Conservation (phyloP, 2,888 invertebrate species). For the Aspidapion aeneum region DNA sequence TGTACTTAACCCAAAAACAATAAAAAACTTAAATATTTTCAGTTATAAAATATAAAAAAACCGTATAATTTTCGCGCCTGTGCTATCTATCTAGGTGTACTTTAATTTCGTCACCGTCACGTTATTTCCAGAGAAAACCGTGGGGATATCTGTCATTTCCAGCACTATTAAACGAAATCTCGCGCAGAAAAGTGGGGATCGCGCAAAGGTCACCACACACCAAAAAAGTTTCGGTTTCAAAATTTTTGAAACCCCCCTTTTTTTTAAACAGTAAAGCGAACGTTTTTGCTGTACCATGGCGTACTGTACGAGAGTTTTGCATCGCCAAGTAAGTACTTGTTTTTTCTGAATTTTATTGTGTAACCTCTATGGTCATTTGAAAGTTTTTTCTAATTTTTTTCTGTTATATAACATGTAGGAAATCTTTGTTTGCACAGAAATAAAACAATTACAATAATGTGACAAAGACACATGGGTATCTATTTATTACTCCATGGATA, state of each 20-base stretch:
- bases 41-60: too few species aligned
- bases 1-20: too few species aligned
- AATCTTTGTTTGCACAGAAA: too few species aligned
- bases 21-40: too few species aligned
- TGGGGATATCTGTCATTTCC: not conserved
- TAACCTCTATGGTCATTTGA: not conserved
- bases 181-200: not conserved
- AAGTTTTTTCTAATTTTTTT: not conserved
- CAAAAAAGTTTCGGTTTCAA: not conserved
- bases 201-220: too few species aligned
- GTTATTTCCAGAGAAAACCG: not conserved
- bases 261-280: not conserved
- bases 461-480: too few species aligned
- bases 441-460: too few species aligned
- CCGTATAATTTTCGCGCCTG: not conserved
- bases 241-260: too few species aligned
- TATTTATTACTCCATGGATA: too few species aligned
- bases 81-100: not conserved
- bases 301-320: constrained; percentile 74
- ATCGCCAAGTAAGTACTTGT: constrained; percentile 62
- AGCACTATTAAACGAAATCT: not conserved
- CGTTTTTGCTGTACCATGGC: constrained; percentile 58
- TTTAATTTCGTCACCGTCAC: not conserved
- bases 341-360: not conserved
- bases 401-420: constrained; percentile 2